Evolutionary conservation across 1,140 invertebrate genomes (phyloP), one percentile per base, ranked within the genome.

Genomic region (Sesamia nonagrioides): DNA sequence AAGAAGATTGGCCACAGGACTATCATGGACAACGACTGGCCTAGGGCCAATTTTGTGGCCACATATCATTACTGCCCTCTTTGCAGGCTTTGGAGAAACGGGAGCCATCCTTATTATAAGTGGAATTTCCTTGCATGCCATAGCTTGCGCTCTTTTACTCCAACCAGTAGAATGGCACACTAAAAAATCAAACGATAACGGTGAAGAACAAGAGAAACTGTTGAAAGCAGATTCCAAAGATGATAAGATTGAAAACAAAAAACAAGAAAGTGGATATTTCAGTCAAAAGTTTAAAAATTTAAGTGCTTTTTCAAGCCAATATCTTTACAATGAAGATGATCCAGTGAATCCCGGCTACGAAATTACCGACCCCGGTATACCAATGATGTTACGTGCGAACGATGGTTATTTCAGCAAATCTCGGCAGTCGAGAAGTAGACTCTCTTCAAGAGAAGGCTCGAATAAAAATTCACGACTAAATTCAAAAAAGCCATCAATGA

Each of bases 321-420:
- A 97, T 88, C 91, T 97, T 33, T 96, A 96, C 82, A 96, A 97
- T 85, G 96, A 96, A 82, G 96, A 97, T 84, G 95, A 97, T 82
- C 95, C 95, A 17, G 88, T 95, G 21, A 95, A 95, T 40, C 91
- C 95, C 11, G 96, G 96, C 56, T 96, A 96, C 86, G 96, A 97
- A 93, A 96, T 97, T 50, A 96, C 95, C 17, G 96, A 96, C 80
- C 95, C 96, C 5, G 96, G 95, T 74, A 95, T 96, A 6, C 96
- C 96, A 2, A 97, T 97, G 96, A 95, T 97, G 93, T 93, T 96
- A 17, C 88, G 94, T 66, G 95, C 96, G 5, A 97, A 97, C 82
- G 96, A 97, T 83, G 96, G 96, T 9, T 97, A 96, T 94, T 97
- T 95, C 68, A 94, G 91, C 77, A 88, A 92, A 48, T 93, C 92